These are phyloP conservation scores for Trypoxylon attenuatum DNA, from an alignment of 2,888 invertebrate species.

Conservation along the genomic window DNA sequence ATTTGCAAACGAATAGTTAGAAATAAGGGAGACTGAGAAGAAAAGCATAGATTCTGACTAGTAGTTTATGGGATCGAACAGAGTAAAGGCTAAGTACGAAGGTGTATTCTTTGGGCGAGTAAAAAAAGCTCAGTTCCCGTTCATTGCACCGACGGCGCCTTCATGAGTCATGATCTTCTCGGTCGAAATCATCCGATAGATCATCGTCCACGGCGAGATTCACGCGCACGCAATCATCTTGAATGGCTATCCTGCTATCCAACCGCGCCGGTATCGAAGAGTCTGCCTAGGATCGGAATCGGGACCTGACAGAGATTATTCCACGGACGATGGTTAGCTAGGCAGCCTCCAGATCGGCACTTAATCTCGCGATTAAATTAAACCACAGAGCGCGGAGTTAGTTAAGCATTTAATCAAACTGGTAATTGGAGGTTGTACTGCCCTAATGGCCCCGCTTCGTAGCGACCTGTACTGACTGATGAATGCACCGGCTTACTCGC, in stretches of 20 bases:
- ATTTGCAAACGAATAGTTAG: slow-evolving; percentile 9
- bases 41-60: not conserved
- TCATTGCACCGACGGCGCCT: slow-evolving; percentile 50
- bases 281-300: slow-evolving; percentile 50
- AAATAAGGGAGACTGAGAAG: slow-evolving; percentile 6
- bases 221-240: slow-evolving; percentile 65
- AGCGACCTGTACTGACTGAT: slow-evolving; percentile 61
- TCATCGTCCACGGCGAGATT: slow-evolving; percentile 62
- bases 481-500: slow-evolving; percentile 54
- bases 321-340: slow-evolving; percentile 57
- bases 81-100: slow-evolving; percentile 37
- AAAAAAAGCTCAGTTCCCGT: slow-evolving; percentile 49
- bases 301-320: slow-evolving; percentile 59
- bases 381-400: slow-evolving; percentile 72
- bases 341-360: slow-evolving; percentile 60
- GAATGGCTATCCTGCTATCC: slow-evolving; percentile 27
- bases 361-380: slow-evolving; percentile 73
- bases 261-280: slow-evolving; percentile 19
- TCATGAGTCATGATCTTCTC: slow-evolving; percentile 60
- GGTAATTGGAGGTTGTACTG: slow-evolving; percentile 72
- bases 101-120: slow-evolving; percentile 49
- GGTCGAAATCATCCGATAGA: slow-evolving; percentile 58
- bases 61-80: slow-evolving; percentile 4
- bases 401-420: slow-evolving; percentile 74
- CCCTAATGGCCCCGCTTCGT: slow-evolving; percentile 66